A percentile compares a stretch with the other conserved stretches of the same genome.
These are phyloP conservation scores for Micromussa lordhowensis DNA, from an alignment of 92 coral and sea anemone species.

Conservation along the genomic window DNA sequence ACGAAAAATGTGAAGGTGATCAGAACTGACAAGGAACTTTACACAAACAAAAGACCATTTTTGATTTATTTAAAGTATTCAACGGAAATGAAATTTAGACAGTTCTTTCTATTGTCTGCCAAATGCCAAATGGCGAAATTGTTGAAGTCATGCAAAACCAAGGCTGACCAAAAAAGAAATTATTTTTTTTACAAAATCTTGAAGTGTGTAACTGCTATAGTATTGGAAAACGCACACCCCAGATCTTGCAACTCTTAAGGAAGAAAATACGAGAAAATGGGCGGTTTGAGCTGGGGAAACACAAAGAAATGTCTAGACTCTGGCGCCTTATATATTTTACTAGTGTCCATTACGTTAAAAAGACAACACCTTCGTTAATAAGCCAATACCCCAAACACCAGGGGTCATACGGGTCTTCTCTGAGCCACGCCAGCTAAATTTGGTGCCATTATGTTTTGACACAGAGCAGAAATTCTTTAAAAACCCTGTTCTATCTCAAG, in stretches of 20 bases:
- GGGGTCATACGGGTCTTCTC: conserved; percentile 13
- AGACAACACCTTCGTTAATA: neutral
- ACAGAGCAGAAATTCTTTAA: conserved; percentile 26
- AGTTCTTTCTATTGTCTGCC: neutral
- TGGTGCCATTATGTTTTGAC: conserved; percentile 15
- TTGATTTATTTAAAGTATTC: neutral
- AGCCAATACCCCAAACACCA: conserved; percentile 7
- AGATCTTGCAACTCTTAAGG: neutral
- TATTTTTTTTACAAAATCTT: neutral
- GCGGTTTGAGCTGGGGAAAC: neutral
- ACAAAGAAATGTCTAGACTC: neutral
- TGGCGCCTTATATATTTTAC: neutral
- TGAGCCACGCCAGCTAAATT: neutral
- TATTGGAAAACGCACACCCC: neutral
- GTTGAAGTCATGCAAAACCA: neutral
- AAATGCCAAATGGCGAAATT: neutral
- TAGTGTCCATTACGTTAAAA: neutral
- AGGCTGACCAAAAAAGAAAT: neutral
- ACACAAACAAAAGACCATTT: neutral
- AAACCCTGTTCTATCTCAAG: conserved; percentile 36
- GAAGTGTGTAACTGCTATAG: neutral
- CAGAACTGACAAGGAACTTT: too few species aligned
- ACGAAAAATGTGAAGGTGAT: neutral
- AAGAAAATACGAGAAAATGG: neutral
- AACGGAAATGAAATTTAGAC: conserved; percentile 16